These are phyloP conservation scores for Eutrigla gurnardus DNA, from an alignment of 2,797 vertebrate genomes.

Conservation along the genomic window DNA sequence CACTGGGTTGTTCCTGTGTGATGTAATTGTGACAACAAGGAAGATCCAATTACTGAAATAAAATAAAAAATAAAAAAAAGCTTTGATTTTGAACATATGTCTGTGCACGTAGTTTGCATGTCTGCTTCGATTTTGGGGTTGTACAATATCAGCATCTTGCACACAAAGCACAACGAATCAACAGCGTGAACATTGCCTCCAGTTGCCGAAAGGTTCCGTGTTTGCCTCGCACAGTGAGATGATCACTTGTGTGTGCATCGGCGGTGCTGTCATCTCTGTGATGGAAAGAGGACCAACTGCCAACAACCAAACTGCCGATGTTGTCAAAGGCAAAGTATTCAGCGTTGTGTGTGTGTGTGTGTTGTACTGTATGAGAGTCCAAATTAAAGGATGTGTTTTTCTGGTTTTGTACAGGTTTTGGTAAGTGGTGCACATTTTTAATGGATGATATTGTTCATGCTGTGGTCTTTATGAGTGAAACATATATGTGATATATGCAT, in stretches of 20 bases:
- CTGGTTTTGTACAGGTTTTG: background rate
- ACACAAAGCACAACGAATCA: background rate
- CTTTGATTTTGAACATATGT: background rate
- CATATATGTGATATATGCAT: background rate
- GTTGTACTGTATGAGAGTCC: no score
- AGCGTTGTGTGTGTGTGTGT: background rate
- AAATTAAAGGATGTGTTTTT: no score
- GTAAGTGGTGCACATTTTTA: background rate
- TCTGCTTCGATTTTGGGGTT: background rate
- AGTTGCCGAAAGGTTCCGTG: background rate
- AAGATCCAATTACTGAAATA: background rate
- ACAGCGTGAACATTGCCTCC: slow-evolving; percentile 11
- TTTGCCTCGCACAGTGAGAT: slow-evolving; percentile 6
- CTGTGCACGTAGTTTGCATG: background rate
- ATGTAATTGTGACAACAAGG: slow-evolving; percentile 43
- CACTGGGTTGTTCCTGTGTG: slow-evolving; percentile 51
- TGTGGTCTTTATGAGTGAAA: slow-evolving; percentile 6
- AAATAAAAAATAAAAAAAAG: background rate
- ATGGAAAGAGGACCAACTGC: background rate
- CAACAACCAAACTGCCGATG: no score
- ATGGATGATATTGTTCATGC: slow-evolving; percentile 11
- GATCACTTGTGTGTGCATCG: background rate
- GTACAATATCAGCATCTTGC: background rate
- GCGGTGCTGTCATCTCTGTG: background rate
- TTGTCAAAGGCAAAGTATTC: no score